Evolutionary conservation across 2,113 vertebrate species (phyloP).

Genomic region (Oxygymnocypris stewartii): DNA sequence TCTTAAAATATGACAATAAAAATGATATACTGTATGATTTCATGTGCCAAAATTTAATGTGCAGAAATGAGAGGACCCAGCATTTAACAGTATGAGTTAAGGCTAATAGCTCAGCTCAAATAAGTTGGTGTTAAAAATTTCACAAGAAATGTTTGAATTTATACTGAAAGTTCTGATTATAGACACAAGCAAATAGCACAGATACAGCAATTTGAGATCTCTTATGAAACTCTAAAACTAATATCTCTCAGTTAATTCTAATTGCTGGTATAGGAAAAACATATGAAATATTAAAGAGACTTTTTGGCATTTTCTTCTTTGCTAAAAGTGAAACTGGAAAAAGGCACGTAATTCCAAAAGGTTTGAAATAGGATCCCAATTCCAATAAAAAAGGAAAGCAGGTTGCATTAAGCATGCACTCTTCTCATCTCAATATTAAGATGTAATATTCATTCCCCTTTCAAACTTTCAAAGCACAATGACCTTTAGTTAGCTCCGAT

Average conservation of each 20-base stretch:
- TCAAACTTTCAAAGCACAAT: conserved; percentile 8
- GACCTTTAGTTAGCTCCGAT: neutral
- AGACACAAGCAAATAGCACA: too few species aligned
- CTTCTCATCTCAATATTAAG: neutral
- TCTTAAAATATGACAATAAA: too few species aligned
- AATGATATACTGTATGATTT: too few species aligned
- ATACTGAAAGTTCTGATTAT: neutral
- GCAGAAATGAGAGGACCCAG: too few species aligned
- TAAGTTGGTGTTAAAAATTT: neutral
- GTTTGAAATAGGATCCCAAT: neutral
- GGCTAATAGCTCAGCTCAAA: neutral
- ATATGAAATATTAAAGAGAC: neutral
- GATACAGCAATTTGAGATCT: neutral
- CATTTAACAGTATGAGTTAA: too few species aligned
- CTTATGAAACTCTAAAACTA: neutral
- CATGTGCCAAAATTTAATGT: too few species aligned
- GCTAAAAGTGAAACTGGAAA: neutral
- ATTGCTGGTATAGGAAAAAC: neutral
- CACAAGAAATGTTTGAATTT: neutral
- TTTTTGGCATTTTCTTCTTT: neutral
- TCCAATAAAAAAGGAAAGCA: neutral
- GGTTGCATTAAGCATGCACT: neutral
- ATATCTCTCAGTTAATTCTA: neutral
- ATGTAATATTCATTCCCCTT: neutral
- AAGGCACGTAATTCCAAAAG: neutral